Base-by-base conservation (phyloP, 2,797 vertebrate genomes). In the Aulostomus chinensis region DNA sequence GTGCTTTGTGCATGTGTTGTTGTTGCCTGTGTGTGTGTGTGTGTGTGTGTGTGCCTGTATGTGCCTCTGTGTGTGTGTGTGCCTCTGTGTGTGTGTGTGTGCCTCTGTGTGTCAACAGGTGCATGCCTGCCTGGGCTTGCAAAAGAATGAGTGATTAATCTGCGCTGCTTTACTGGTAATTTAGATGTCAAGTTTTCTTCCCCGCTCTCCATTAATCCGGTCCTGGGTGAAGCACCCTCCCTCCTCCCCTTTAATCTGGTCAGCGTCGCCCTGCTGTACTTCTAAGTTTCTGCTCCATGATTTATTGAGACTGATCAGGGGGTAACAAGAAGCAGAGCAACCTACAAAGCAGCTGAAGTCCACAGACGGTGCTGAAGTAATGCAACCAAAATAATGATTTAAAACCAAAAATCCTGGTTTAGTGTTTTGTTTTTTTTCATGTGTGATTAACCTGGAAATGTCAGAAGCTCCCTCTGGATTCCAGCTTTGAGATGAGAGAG, bases 121-220 rank as follows among this genome's bases (percentile, higher is more conserved):
- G 36, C 78, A 41, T 61, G 83, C 37, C 13, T 61, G 83, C 37
- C 13, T 0, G 9, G 53, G 53, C 83, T 63, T 51, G 81, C 57
- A 34, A 36, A 46, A 54, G 74, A 74, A 83, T 68, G 67, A 78
- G 66, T 76, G 82, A 86, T 85, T 84, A 66, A 86, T 84, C 58
- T 71, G 58, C 33, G 1, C 32, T 56, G 57, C 75, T 78, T 77
- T 75, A 52, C 58, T 58, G 71, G 68, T 80, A 81, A 85, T 85
- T 85, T 84, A 77, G 67, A 73, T 66, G 80, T 83, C 78, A 86
- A 40, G 45, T 24, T 46, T 37, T 66, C 62, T 43, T 59, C 68
- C 48, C 53, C 48, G 58, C 48, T 61, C 48, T 51, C 56, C 63
- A 45, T 63, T 69, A 58, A 64, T 49, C 45, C 53, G 57, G 71